phyloP scores from a whole-genome alignment of 2,113 vertebrate genomes.

The Diphyllodes magnificus region DNA sequence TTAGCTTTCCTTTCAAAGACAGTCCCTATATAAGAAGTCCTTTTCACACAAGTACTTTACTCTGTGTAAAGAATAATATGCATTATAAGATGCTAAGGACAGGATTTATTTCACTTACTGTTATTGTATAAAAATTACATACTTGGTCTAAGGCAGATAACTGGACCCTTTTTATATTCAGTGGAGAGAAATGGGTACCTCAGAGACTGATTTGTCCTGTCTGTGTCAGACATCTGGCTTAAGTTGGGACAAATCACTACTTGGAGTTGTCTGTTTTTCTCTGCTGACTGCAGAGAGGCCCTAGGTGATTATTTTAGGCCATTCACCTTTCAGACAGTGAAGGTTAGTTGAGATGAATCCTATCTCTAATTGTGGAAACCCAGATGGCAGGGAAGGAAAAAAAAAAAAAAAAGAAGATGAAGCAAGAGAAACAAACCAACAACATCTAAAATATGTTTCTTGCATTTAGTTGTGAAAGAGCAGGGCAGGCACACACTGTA shows the following conservation, averaged over 20 bases:
- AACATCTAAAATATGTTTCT: background rate
- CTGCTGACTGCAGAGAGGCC: slow-evolving; percentile 24
- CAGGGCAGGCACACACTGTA: background rate
- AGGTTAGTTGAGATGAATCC: slow-evolving; percentile 63
- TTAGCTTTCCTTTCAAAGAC: background rate
- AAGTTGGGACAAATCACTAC: slow-evolving; percentile 48
- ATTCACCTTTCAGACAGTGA: slow-evolving; percentile 54
- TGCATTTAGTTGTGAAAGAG: background rate
- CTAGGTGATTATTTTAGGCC: slow-evolving; percentile 51
- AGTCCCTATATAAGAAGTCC: background rate
- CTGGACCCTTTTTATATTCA: background rate
- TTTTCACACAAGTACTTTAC: background rate
- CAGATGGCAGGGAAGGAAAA: background rate
- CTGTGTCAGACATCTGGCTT: slow-evolving; percentile 44
- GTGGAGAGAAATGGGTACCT: background rate
- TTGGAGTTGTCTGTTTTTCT: slow-evolving; percentile 43
- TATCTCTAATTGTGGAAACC: slow-evolving; percentile 48
- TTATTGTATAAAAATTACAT: background rate
- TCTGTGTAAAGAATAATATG: background rate
- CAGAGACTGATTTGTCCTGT: slow-evolving; percentile 40
- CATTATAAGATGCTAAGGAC: background rate
- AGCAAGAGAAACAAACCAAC: background rate
- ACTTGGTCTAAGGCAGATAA: background rate
- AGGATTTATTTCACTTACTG: background rate
- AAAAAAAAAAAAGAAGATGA: background rate